Percentiles rank a stretch among this genome's conserved stretches.
phyloP scores from a whole-genome alignment of 2,888 invertebrate genomes.

The Drosophila siamana region DNA sequence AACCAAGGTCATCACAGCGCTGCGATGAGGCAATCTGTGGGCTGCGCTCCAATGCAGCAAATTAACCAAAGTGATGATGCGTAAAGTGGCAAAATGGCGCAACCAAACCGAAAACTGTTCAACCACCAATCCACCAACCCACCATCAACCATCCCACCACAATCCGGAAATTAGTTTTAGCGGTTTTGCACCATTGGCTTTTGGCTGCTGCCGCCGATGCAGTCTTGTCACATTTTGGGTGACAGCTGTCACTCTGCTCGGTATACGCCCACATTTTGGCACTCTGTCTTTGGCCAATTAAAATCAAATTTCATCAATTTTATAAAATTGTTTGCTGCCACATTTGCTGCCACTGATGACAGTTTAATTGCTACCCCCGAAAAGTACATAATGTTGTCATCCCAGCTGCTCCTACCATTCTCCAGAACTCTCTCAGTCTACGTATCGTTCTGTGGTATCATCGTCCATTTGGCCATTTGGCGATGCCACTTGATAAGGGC shows the following conservation, averaged over 20 bases:
- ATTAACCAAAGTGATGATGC: slow-evolving; percentile 80
- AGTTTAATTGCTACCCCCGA: slow-evolving; percentile 68
- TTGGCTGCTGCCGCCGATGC: not conserved
- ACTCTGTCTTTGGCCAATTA: slow-evolving; percentile 72
- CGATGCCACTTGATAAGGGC: slow-evolving; percentile 51
- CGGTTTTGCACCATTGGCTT: slow-evolving; percentile 51
- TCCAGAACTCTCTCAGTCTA: slow-evolving; percentile 33
- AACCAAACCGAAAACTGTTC: slow-evolving; percentile 30
- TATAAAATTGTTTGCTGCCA: slow-evolving; percentile 51
- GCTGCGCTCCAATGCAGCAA: slow-evolving; percentile 54
- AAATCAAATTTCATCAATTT: slow-evolving; percentile 75
- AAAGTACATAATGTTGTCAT: slow-evolving; percentile 28
- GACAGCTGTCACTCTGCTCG: slow-evolving; percentile 72
- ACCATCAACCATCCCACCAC: slow-evolving; percentile 30
- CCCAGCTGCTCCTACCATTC: slow-evolving; percentile 74
- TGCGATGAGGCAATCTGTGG: slow-evolving; percentile 60
- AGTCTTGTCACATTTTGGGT: slow-evolving; percentile 31
- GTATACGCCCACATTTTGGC: slow-evolving; percentile 52
- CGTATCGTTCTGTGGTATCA: slow-evolving; percentile 49
- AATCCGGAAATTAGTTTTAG: slow-evolving; percentile 76
- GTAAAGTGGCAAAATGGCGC: slow-evolving; percentile 73
- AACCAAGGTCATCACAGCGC: slow-evolving; percentile 53
- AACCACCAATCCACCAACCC: slow-evolving; percentile 30
- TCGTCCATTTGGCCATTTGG: slow-evolving; percentile 28
- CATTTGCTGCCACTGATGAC: slow-evolving; percentile 67